phyloP scores from a whole-genome alignment of 35 echinoderm and acorn worm genomes.

The Lytechinus variegatus region DNA sequence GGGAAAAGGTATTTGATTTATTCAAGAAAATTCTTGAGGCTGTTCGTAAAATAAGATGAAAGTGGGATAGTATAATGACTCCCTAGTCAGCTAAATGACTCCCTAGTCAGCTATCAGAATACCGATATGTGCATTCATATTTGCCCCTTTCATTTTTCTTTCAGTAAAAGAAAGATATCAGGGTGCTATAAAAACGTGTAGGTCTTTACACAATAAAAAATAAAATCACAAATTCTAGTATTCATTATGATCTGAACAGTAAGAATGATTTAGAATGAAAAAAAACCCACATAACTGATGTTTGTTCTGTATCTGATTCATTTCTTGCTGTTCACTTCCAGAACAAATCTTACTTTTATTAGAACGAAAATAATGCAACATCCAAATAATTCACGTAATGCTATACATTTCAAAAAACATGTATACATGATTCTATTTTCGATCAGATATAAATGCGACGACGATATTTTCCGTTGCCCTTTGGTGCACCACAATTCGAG shows the following conservation, averaged over 20 bases:
- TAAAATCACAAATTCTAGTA: too few relatives aligned
- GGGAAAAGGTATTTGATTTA: conserved; percentile 17
- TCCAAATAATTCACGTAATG: neutral
- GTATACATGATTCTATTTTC: neutral
- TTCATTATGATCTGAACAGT: neutral
- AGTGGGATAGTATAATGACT: neutral
- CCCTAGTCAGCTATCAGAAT: neutral
- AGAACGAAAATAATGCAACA: too few relatives aligned
- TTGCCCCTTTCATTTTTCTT: neutral
- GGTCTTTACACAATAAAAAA: neutral
- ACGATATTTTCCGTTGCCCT: neutral
- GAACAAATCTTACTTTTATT: too few relatives aligned
- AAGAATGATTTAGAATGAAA: neutral
- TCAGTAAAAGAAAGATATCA: neutral
- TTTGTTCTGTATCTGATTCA: neutral
- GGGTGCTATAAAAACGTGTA: neutral
- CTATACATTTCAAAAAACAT: neutral
- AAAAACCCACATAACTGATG: neutral
- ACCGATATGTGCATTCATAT: neutral
- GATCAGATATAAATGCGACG: neutral
- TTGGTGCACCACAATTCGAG: neutral
- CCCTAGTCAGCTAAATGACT: neutral
- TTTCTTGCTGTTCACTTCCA: neutral
- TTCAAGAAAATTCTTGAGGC: neutral
- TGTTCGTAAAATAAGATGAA: neutral